Base-by-base conservation (phyloP, 2,888 invertebrate genomes). In the Bedellia somnulentella region DNA sequence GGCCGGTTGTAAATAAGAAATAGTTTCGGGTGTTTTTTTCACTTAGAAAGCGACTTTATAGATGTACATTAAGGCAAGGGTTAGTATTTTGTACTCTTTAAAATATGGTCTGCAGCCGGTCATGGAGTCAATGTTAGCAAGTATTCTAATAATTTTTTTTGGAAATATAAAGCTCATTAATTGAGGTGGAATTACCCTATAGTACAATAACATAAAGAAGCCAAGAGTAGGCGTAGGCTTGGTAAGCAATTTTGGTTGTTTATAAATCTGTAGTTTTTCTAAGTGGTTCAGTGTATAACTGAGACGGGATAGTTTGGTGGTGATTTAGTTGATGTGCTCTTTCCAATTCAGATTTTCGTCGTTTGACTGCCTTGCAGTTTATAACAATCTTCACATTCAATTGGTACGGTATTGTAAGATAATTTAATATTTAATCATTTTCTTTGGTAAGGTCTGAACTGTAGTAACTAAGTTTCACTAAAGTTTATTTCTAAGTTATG, bases 81-180 rank as follows among this genome's bases (percentile, higher is more conserved):
- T 18, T 28, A 21, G 16, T 8, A 17, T 14, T 24, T 24, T 24
- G 5, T 10, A 10, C 5, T 6, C 12, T 24, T 10, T 24, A 11
- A 24, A 24, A 11, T 24, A 24, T 24, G 24, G 24, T 24, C 11
- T 6, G 10, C 24, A 24, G 24, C 24, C 12, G 9, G 9, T n/a
- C 17, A 13, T 10, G n/a, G 13, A 6, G 9, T 27, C 14, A 11
- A 27, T 13, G 9, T 27, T n/a, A 13, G 15, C 17, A 8, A 27
- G 9, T 27, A 15, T 24, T 24, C 24, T 9, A 5, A 24, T 24
- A 24, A 6, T n/a, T 24, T 24, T 24, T 24, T 24, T 11, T 24
- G 24, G 6, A 24, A 11, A 24, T 24, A 5, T 12, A 24, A 10
- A 24, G 6, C 12, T 24, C 5, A 5, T 10, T 12, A 12, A 11